Evolutionary conservation across 2,888 invertebrate genomes (phyloP).

Genomic region (Neria commutata): DNA sequence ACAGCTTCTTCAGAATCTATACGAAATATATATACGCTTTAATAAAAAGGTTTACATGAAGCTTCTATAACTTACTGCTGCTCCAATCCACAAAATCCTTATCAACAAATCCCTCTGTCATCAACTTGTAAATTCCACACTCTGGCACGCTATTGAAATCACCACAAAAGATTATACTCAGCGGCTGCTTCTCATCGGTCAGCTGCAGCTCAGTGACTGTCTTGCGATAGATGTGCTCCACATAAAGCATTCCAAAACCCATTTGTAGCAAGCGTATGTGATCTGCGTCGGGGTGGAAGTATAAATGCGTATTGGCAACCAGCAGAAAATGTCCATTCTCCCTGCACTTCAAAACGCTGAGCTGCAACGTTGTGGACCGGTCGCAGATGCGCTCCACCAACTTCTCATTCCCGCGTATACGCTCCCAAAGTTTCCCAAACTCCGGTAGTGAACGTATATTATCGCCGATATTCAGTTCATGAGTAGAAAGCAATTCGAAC

Average conservation of each 20-base stretch:
- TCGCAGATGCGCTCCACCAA: constrained; percentile 67
- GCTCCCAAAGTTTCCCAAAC: constrained; percentile 68
- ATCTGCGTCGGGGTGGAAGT: constrained; percentile 90
- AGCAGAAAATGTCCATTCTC: constrained; percentile 68
- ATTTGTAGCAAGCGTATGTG: constrained; percentile 88
- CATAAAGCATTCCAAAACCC: constrained; percentile 73
- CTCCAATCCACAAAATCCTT: constrained; percentile 75
- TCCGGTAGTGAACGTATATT: constrained; percentile 64
- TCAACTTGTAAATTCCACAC: constrained; percentile 79
- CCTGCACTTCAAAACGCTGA: constrained; percentile 66
- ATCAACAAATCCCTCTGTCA: constrained; percentile 73
- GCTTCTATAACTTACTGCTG: constrained; percentile 69
- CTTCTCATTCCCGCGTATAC: constrained; percentile 66
- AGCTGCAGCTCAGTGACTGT: constrained; percentile 38
- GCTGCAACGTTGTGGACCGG: constrained; percentile 72
- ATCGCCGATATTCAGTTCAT: constrained; percentile 68
- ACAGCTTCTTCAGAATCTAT: constrained; percentile 73
- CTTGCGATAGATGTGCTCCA: constrained; percentile 66
- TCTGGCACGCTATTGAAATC: constrained; percentile 92
- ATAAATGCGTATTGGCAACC: constrained; percentile 89
- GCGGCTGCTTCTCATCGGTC: constrained; percentile 56
- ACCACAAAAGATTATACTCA: constrained; percentile 82
- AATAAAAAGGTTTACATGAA: background rate
- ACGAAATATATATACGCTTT: constrained; percentile 31
- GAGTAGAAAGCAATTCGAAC: constrained; percentile 68